Base-by-base conservation (phyloP, 2,888 invertebrate species). In the Asteroscopus sphinx region DNA sequence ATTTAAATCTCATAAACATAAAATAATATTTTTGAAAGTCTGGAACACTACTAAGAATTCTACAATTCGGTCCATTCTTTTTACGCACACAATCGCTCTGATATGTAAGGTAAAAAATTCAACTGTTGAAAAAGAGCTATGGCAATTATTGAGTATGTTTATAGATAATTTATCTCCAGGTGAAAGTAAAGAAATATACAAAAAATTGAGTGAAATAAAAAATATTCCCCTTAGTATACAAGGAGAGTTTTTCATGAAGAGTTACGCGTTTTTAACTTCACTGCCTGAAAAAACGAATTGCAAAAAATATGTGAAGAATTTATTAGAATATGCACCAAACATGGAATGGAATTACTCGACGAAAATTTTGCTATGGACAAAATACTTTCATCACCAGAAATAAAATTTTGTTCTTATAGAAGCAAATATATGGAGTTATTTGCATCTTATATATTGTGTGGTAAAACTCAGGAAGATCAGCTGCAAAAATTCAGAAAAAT, bases 11-110 rank as follows among this genome's bases (percentile, higher is more conserved):
- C 56, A 76, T 9, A 84, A 89, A 48, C 55, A 85, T 5, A 83
- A 77, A 42, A 58, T 76, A 8, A 65, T 80, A 40, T 77, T 85
- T 49, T 54, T 59, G 3, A 64, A 82, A 17, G 72, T 81, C 16
- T 90, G 88, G 88, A 79, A 79, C 28, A 73, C 71, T 21, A 79
- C 84, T 0, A 85, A 82, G 40, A 87, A 87, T 59, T 52, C 72
- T 6, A 72, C 84, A 7, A 87, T 88, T 15, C 77, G 83, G 53
- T 64, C 80, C 1, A 74, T 83, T 30, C 51, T 89, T 11, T 87
- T 88, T 47, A 77, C 71, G 45, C 63, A 79, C 16, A 84, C 86
- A 2, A 81, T 66, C 32, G 45, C 72, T 1, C 57, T 80, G 12
- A 56, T 89, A 2, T 78, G 81, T 40, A 75, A 73, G 39, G 82